Base-by-base conservation (phyloP, 2,888 invertebrate genomes). In the Synanthedon vespiformis region DNA sequence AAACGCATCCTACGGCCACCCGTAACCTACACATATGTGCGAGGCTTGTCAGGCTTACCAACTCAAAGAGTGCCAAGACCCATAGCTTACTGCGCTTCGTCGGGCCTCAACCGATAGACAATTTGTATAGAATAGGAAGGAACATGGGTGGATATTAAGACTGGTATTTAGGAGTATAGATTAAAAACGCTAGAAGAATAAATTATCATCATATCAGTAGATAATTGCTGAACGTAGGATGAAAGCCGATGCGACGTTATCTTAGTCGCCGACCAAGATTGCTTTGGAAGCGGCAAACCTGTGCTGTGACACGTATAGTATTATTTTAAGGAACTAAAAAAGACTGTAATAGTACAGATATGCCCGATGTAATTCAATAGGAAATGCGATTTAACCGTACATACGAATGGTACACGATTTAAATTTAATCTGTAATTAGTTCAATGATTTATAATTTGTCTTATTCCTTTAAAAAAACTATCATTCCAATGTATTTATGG, bases 11-110 rank as follows among this genome's bases (percentile, higher is more conserved):
- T 95, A 8, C 89, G 95, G 44, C 89, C 93, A 51, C 95, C 95
- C 1, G 92, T 94, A 11, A 90, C 92, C 0, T 94, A 95, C 74
- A 93, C 93, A 8, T 95, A 95, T 74, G 92, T 94, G 2, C 92
- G 92, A 58, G 95, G 95, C 49, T 88, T 94, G 58, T 94, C 94
- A 8, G 95, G 95, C 10, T 80, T 95, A 53, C 94, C 95, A 6
- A 95, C 94, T 1, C 94, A 94, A 71, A 88, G 95, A 67, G 92
- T 95, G 18, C 94, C 95, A 0, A 89, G 91, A 57, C 89, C 80
- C 61, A 65, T 77, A 50, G 83, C 84, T 5, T 76, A 66, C 65
- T 72, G 74, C 57, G 65, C 72, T 40, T 70, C 82, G 11, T 61
- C 67, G 61, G 84, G 86, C 40, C 72, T 84, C 34, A 76, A 86